Percentiles rank a stretch among this genome's conserved stretches.
Conservation (phyloP, 2,113 vertebrate species). For the Oryzias celebensis region DNA sequence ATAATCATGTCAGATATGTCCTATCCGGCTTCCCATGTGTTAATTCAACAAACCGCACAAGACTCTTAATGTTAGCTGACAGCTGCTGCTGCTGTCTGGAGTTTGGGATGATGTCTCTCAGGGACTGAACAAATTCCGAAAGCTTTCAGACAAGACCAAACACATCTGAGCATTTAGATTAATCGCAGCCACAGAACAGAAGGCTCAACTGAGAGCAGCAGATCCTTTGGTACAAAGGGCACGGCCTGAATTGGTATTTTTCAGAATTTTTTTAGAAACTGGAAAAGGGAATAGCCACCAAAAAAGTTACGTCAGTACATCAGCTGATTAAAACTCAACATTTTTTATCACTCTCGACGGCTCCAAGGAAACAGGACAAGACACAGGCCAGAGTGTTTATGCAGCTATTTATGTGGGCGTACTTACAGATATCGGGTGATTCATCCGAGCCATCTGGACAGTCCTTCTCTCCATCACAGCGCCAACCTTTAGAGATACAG, state of each 20-base stretch:
- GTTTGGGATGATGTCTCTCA: constrained; percentile 34
- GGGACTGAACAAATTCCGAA: constrained; percentile 33
- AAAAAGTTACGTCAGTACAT: not conserved
- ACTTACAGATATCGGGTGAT: constrained; percentile 94
- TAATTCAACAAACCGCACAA: constrained; percentile 27
- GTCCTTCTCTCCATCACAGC: constrained; percentile 96
- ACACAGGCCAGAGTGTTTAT: constrained; percentile 18
- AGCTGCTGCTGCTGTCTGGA: constrained; percentile 19
- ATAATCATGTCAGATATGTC: constrained; percentile 8
- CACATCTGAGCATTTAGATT: constrained; percentile 65
- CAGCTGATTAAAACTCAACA: not conserved
- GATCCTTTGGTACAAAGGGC: constrained; percentile 44
- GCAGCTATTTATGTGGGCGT: not conserved
- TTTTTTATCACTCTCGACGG: not conserved
- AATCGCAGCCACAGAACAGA: constrained; percentile 66
- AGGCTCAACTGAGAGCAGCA: constrained; percentile 60
- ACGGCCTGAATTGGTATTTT: constrained; percentile 37
- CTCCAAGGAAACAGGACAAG: not conserved
- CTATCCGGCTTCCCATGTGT: constrained; percentile 7
- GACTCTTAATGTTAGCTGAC: constrained; percentile 25
- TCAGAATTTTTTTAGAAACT: too few relatives aligned
- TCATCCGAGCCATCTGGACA: constrained; percentile 97
- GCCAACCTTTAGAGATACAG: constrained; percentile 98
- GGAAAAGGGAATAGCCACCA: not conserved
- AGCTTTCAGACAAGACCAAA: constrained; percentile 57